These are phyloP conservation scores for Brachionus angularis DNA, from an alignment of 1,140 invertebrate genomes.

Conservation along the genomic window DNA sequence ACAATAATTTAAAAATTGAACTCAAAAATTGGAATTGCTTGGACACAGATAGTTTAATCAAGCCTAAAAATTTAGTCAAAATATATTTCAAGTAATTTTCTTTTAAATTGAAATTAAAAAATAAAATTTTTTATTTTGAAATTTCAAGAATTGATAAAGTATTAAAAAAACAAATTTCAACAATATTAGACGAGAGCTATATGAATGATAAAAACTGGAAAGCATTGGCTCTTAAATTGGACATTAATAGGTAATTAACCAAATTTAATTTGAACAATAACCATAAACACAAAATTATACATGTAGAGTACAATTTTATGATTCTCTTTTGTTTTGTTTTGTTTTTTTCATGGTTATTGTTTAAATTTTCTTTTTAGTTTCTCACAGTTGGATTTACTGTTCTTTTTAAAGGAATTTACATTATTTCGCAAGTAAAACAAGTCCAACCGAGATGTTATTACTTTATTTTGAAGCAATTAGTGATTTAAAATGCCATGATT, in stretches of 20 bases:
- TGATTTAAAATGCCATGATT: conserved; percentile 36
- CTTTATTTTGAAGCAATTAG: conserved; percentile 38
- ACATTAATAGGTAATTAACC: conserved; percentile 23
- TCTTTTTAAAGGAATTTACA: conserved; percentile 24
- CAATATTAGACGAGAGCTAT: neutral
- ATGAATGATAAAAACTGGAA: neutral
- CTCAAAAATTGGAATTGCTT: neutral
- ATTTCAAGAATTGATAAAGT: conserved; percentile 17
- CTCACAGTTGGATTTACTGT: no score
- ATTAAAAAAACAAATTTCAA: conserved; percentile 13
- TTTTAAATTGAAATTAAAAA: neutral
- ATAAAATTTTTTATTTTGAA: conserved; percentile 1
- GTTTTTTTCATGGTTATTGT: neutral
- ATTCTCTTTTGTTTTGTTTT: no score
- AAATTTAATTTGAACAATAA: no score
- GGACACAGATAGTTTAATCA: neutral
- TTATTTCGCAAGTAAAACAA: conserved; percentile 29
- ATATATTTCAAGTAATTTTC: conserved; percentile 5
- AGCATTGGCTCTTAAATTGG: neutral
- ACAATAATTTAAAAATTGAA: neutral
- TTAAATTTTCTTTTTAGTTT: conserved; percentile 22
- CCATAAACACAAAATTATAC: no score
- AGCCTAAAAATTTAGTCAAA: conserved; percentile 23
- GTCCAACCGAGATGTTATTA: conserved; percentile 30
- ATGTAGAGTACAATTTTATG: no score